Evolutionary conservation across 2,797 vertebrate genomes (phyloP), one percentile per base, ranked within the genome.

Genomic region (Onychomys arenicola): DNA sequence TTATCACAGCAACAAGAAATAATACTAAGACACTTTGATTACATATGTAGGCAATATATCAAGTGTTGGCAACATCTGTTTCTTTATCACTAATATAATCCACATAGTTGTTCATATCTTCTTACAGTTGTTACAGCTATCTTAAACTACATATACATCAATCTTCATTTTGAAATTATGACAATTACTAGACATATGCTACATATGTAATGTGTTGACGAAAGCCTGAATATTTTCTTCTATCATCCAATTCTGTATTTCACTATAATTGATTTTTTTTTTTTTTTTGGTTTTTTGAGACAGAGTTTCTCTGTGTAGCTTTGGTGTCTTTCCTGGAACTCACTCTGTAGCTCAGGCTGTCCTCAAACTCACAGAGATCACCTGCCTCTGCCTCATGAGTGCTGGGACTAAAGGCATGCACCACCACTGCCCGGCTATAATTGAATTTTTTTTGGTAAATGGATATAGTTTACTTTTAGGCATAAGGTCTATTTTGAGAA

Each of bases 121-220:
- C 37, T 55, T 91, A 71, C 0, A 76, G 43, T 89, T 65, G 13
- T 76, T 67, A 78, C 57, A 92, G 27, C 13, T 73, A 90, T 29
- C 40, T 88, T 90, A 87, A 90, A 77, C 76, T 78, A 85, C 17
- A 89, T 71, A 89, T 87, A 29, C 25, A 59, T 69, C 89, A 13
- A 95, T 80, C 32, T 82, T 63, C 75, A 82, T 32, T 88, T 76
- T 91, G 63, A 94, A 91, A 89, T 95, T 89, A 63, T 88, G 29
- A 11, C 40, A 81, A 40, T 91, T 96, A 59, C 76, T 84, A 81
- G 55, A 61, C 3, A 5, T 46, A 61, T 43, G 5, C 9, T 91
- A 59, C 29, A 90, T 87, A 87, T 90, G 49, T 88, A 93, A 71
- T 89, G 0, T 84, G 78, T 59, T 90, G 89, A 80, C 87, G 86